Percentiles rank a stretch among this genome's conserved stretches.
Conservation (phyloP, 1,140 invertebrate species). For the Saxidomus purpurata region DNA sequence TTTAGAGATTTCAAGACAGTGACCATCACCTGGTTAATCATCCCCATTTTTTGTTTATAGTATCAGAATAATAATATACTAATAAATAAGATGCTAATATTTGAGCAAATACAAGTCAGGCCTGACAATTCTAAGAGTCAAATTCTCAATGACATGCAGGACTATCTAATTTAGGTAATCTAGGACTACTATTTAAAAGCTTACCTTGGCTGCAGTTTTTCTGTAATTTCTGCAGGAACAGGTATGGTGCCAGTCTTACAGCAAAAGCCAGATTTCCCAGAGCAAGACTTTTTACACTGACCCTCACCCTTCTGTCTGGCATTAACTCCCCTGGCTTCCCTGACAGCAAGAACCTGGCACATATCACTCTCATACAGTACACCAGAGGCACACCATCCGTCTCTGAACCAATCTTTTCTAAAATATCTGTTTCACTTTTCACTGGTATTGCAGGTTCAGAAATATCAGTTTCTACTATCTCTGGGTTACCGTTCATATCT, state of each 20-base stretch:
- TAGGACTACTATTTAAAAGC: too few relatives aligned
- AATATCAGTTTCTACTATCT: conserved; percentile 66
- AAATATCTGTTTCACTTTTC: conserved; percentile 35
- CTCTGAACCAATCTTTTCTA: conserved; percentile 70
- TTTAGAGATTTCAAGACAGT: too few relatives aligned
- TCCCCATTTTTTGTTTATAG: too few relatives aligned
- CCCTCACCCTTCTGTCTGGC: conserved; percentile 90
- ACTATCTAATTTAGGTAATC: too few relatives aligned
- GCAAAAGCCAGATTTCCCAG: conserved; percentile 91
- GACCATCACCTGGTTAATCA: too few relatives aligned
- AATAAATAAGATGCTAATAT: too few relatives aligned
- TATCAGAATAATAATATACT: too few relatives aligned
- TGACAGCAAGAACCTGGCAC: conserved; percentile 92
- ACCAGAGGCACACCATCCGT: conserved; percentile 89
- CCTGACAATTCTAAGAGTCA: too few relatives aligned
- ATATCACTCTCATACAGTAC: conserved; percentile 92
- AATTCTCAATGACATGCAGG: too few relatives aligned
- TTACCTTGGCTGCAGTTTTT: neutral
- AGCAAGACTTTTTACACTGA: conserved; percentile 94
- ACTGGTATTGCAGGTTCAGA: conserved; percentile 9
- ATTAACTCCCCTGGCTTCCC: conserved; percentile 89
- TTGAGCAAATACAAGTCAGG: too few relatives aligned
- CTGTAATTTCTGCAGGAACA: conserved; percentile 89
- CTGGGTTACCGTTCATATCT: conserved; percentile 84
- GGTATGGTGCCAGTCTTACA: conserved; percentile 90